phyloP scores from a whole-genome alignment of 2,797 vertebrate species.

The Glyptemys insculpta region DNA sequence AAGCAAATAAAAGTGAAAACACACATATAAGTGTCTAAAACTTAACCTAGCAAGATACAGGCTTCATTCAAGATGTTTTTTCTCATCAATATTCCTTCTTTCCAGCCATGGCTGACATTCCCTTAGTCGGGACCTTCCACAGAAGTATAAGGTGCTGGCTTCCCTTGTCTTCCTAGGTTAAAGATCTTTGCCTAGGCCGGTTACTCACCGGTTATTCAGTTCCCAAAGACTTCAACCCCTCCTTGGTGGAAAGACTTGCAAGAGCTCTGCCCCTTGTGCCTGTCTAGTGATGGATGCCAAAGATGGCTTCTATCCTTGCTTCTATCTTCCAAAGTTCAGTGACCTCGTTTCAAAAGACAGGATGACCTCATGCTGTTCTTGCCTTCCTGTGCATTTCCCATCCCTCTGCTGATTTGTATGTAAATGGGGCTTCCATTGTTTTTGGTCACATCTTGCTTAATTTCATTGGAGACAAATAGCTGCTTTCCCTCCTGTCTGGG shows the following conservation, averaged over 20 bases:
- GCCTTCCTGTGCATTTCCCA: not conserved
- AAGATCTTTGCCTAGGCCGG: not conserved
- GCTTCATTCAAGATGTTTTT: not conserved
- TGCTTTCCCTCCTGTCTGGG: not conserved
- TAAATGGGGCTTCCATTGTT: not conserved
- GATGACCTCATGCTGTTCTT: not conserved
- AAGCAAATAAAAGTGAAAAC: not conserved
- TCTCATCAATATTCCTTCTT: not conserved
- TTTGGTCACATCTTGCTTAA: not conserved
- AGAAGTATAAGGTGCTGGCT: not conserved
- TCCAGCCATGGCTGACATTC: not conserved
- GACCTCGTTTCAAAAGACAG: not conserved
- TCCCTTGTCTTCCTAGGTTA: not conserved
- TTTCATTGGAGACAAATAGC: no score
- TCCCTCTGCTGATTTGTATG: not conserved
- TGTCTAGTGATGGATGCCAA: not conserved
- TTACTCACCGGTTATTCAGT: not conserved
- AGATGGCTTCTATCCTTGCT: not conserved
- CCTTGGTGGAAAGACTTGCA: not conserved
- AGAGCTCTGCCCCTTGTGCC: not conserved
- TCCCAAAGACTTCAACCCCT: not conserved
- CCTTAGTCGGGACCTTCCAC: not conserved
- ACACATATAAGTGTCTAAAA: not conserved
- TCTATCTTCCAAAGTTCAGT: not conserved
- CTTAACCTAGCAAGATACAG: not conserved